Evolutionary conservation across 2,797 vertebrate species (phyloP).

Genomic region (Lates japonicus): DNA sequence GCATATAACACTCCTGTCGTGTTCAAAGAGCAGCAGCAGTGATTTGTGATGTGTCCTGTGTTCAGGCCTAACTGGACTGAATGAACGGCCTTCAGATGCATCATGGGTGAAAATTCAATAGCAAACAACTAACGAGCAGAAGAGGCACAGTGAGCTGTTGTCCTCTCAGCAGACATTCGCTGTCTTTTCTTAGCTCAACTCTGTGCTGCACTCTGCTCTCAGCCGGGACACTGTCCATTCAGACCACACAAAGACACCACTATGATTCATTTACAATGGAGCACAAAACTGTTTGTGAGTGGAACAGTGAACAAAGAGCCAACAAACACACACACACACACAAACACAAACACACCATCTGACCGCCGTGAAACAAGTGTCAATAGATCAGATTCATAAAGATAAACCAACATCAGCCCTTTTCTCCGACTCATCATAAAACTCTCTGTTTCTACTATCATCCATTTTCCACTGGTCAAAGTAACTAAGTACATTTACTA

Average conservation of each 20-base stretch:
- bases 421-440: constrained; percentile 20
- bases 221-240: constrained; percentile 35
- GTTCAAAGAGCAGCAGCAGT: background rate
- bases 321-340: constrained; percentile 13
- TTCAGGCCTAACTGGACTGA: background rate
- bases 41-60: background rate
- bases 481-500: too few species aligned
- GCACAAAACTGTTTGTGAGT: constrained; percentile 52
- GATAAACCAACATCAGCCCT: constrained; percentile 34
- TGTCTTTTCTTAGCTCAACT: constrained; percentile 40
- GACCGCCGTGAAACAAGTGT: constrained; percentile 36
- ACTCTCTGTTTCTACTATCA: background rate
- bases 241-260: constrained; percentile 54
- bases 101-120: constrained; percentile 10
- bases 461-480: background rate
- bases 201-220: constrained; percentile 33
- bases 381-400: constrained; percentile 43
- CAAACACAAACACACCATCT: constrained; percentile 18
- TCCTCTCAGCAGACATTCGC: constrained; percentile 26
- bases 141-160: constrained; percentile 37
- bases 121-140: background rate
- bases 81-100: constrained; percentile 20
- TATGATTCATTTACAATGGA: constrained; percentile 57
- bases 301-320: constrained; percentile 62
- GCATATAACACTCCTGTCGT: background rate